Evolutionary conservation across 2,113 vertebrate genomes (phyloP).

Genomic region (Psettodes erumei): DNA sequence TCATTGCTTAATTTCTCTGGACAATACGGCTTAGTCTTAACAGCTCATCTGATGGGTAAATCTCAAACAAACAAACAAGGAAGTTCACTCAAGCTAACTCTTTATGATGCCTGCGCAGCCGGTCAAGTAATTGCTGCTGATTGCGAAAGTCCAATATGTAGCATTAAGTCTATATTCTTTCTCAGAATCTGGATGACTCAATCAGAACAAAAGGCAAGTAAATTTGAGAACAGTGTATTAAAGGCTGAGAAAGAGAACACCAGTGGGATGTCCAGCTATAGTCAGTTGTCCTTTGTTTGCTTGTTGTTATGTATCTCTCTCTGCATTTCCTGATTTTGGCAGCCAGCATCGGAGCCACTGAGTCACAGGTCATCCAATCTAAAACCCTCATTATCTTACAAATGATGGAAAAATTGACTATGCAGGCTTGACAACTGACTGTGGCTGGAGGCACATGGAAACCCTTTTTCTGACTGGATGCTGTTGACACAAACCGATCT

Average conservation of each 20-base stretch:
- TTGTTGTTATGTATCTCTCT: neutral
- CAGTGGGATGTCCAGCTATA: neutral
- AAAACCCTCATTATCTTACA: constrained; percentile 41
- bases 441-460: neutral
- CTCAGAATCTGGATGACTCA: neutral
- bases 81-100: constrained; percentile 13
- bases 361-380: constrained; percentile 40
- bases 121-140: neutral
- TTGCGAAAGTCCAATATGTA: neutral
- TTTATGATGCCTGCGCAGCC: neutral
- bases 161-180: constrained; percentile 18
- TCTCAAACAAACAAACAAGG: constrained; percentile 31
- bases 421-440: constrained; percentile 17
- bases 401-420: constrained; percentile 26
- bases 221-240: neutral
- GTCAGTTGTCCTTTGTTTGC: neutral
- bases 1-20: constrained; percentile 14
- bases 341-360: constrained; percentile 27
- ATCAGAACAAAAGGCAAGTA: neutral
- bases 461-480: neutral
- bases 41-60: neutral
- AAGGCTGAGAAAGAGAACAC: neutral
- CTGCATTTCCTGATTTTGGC: constrained; percentile 16
- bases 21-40: constrained; percentile 16
- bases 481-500: constrained; percentile 1